A percentile compares a stretch with the other conserved stretches of the same genome.
Conservation (phyloP, 1,140 invertebrate species). For the Drosophila quadrilineata region DNA sequence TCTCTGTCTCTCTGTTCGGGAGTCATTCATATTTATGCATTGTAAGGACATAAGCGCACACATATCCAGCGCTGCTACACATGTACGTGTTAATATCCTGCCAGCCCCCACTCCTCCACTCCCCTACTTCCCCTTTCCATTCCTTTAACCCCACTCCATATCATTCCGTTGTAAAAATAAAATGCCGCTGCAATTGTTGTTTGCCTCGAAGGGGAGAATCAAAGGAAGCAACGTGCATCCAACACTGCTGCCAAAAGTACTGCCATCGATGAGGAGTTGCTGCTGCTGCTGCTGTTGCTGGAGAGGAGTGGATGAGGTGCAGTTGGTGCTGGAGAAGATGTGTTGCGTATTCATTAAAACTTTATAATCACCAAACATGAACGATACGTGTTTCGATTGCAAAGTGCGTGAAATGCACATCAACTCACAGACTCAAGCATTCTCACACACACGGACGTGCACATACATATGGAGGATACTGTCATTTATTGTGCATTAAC, state of each 20-base stretch:
- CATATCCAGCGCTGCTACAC: slow-evolving; percentile 46
- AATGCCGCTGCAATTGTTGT: slow-evolving; percentile 60
- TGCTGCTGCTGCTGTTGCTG: background rate
- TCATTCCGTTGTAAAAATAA: slow-evolving; percentile 61
- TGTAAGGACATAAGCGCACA: slow-evolving; percentile 48
- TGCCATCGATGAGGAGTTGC: slow-evolving; percentile 37
- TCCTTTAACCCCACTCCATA: slow-evolving; percentile 15
- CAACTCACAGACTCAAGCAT: too few relatives aligned
- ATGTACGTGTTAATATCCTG: slow-evolving; percentile 73
- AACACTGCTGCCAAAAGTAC: slow-evolving; percentile 33
- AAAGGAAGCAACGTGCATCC: slow-evolving; percentile 23
- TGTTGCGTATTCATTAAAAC: slow-evolving; percentile 77
- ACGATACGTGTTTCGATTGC: slow-evolving; percentile 72
- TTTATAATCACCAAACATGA: slow-evolving; percentile 77
- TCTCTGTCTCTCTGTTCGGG: too few relatives aligned
- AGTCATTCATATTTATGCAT: slow-evolving; percentile 64
- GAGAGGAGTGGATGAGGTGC: background rate
- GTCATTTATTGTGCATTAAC: slow-evolving; percentile 55
- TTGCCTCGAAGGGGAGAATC: background rate
- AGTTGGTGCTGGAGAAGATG: slow-evolving; percentile 28
- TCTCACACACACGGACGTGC: background rate
- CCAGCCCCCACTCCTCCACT: too few relatives aligned
- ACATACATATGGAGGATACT: background rate
- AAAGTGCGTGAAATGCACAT: slow-evolving; percentile 44
- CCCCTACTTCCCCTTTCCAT: background rate